Base-by-base conservation (phyloP, 2,888 invertebrate species). In the Calameuta pallipes region DNA sequence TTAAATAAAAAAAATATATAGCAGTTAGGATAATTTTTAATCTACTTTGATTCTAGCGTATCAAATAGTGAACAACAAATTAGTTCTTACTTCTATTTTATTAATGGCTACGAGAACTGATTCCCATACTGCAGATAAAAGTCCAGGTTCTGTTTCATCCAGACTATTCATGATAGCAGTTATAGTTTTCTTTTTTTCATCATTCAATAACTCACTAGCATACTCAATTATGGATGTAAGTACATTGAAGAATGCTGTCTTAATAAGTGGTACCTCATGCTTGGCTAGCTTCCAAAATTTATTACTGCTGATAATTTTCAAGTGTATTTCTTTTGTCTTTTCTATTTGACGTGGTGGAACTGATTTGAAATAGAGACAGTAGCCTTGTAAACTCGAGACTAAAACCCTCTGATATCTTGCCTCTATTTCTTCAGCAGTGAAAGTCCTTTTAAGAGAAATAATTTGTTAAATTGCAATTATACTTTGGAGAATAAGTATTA, bases 221-320 rank as follows among this genome's bases (percentile, higher is more conserved):
- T 94, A 93, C 89, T 94, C 94, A 80, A 95, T 93, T 1, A 96
- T 80, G 12, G 94, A 92, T 6, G 94, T 93, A 78, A 96, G 84
- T 1, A 94, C 93, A 82, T 93, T 93, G 91, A 94, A 97, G 94
- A 96, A 96, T n/a, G 95, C 94, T 3, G 94, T 90, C 86, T 92
- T 93, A 30, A 93, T 91, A 11, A 92, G 87, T 13, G 93, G 84
- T 37, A 93, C 89, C 84, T 93, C 93, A 85, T 94, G 93, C 83
- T 94, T 94, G 2, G 94, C 92, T 71, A 94, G 92, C 86, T 94
- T 95, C 97, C 97, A 97, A 92, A 96, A 97, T 88, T 94, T 94
- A 35, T 90, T 88, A 83, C 93, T 93, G 0, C 92, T 92, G 80
- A 96, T 89, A 76, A 97, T 92, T 76, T 92, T 92, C 3, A 86